Evolutionary conservation across 2,888 invertebrate species (phyloP).

Genomic region (Lomographa bimaculata): DNA sequence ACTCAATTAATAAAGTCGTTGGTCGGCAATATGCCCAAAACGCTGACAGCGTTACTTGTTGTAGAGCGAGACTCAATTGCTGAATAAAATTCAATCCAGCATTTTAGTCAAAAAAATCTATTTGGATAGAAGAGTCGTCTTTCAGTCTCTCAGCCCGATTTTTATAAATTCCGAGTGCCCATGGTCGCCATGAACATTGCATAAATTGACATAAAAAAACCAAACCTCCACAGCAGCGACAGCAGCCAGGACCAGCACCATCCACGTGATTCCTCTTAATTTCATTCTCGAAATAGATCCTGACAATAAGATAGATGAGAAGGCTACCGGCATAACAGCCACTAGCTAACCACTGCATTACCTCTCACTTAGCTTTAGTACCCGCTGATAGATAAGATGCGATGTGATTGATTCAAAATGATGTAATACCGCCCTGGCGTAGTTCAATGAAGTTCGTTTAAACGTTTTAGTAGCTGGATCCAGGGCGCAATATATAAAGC

Average conservation of each 20-base stretch:
- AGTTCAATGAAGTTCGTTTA: constrained; percentile 4
- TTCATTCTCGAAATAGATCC: constrained; percentile 69
- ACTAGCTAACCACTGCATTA: constrained; percentile 61
- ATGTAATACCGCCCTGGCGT: constrained; percentile 35
- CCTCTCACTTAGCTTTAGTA: constrained; percentile 15
- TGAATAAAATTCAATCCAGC: too few species aligned
- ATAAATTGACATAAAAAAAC: constrained; percentile 19
- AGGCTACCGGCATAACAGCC: constrained; percentile 62
- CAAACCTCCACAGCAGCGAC: constrained; percentile 59
- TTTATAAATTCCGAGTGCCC: too few species aligned
- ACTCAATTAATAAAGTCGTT: too few species aligned
- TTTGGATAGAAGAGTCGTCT: too few species aligned
- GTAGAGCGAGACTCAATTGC: too few species aligned
- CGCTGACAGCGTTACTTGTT: too few species aligned
- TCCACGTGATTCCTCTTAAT: constrained; percentile 48
- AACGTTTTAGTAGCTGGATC: constrained; percentile 3
- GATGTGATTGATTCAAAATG: constrained; percentile 34
- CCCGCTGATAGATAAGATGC: constrained; percentile 52
- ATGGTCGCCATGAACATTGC: too few species aligned
- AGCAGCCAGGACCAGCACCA: constrained; percentile 40
- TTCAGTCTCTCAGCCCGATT: too few species aligned
- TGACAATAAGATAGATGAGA: constrained; percentile 58
- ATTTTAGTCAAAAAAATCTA: too few species aligned
- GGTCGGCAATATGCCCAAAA: too few species aligned
- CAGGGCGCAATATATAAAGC: constrained; percentile 5